Evolutionary conservation across 2,113 vertebrate genomes (phyloP), one percentile per base, ranked within the genome.

Genomic region (Dascyllus trimaculatus): DNA sequence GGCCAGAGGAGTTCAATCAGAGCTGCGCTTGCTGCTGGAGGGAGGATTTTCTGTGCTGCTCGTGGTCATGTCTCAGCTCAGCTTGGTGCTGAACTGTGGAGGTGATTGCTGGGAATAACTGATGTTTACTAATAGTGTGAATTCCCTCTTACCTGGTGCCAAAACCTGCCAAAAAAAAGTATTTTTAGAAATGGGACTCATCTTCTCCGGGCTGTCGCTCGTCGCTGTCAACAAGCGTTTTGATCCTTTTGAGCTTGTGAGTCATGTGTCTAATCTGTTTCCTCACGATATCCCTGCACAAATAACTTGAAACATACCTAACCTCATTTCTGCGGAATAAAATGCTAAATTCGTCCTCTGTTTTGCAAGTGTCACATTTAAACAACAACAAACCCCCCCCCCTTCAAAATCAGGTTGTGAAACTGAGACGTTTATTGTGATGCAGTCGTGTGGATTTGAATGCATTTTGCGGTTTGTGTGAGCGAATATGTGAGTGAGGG

Each of bases 201-300:
- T 84, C 70, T 69, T 85, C 82, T 65, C 64, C 63, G 67, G 75
- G 67, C 71, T 18, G 49, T 68, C 10, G 35, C 75, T 79, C 61
- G 49, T 71, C 74, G 74, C 78, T 87, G 82, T 84, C 80, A 81
- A 71, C 73, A 81, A 78, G 58, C 54, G 18, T 85, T 84, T 74
- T 84, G 80, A 87, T 87, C 77, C 73, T 85, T 85, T 70, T 52
- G 62, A 83, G 80, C 71, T 64, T n/a, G 45, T 81, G 79, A 87
- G 75, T 89, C 81, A 59, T 14, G 3, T 85, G 73, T 78, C 57
- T 83, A 82, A 87, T 89, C 79, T 83, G 70, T 72, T 48, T 65
- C 63, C 4, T 21, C 70, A 71, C 58, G 78, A 52, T 70, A 63
- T 75, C 11, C 66, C 69, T 51, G 43, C 56, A 72, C 73, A 76